Evolutionary conservation across 2,888 invertebrate genomes (phyloP).

Genomic region (Dasypogon diadema): DNA sequence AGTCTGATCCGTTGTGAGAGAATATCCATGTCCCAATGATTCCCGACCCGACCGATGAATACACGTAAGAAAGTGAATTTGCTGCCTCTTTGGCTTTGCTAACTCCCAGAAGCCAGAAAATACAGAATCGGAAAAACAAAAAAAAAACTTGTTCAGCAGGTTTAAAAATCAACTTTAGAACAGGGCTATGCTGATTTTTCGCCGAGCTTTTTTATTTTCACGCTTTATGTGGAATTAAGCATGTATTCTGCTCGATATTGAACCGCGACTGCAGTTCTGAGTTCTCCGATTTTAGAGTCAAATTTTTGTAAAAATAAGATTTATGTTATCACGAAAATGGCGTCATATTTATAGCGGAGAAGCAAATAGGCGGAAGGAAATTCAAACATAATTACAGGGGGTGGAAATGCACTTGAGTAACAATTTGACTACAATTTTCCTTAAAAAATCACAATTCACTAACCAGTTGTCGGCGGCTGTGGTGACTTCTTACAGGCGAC

Average conservation of each 20-base stretch:
- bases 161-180: conserved; percentile 40
- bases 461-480: conserved; percentile 67
- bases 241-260: neutral
- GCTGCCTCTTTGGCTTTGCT: neutral
- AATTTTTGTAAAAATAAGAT: conserved; percentile 18
- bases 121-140: conserved; percentile 34
- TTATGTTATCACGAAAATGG: conserved; percentile 52
- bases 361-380: neutral
- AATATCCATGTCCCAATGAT: conserved; percentile 12
- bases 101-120: conserved; percentile 32
- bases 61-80: conserved; percentile 40
- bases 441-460: conserved; percentile 58
- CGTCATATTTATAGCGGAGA: conserved; percentile 46
- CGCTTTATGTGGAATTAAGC: conserved; percentile 19
- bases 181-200: conserved; percentile 28
- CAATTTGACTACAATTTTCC: too few species aligned
- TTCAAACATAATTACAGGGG: neutral
- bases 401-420: too few species aligned
- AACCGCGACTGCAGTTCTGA: conserved; percentile 1
- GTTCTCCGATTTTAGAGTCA: neutral
- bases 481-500: conserved; percentile 61
- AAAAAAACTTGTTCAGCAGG: conserved; percentile 50
- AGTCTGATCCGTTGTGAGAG: neutral
- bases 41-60: conserved; percentile 2
- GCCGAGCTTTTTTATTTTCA: conserved; percentile 17